These are phyloP conservation scores for Pelochelys cantorii DNA, from an alignment of 2,797 vertebrate species.

Conservation along the genomic window DNA sequence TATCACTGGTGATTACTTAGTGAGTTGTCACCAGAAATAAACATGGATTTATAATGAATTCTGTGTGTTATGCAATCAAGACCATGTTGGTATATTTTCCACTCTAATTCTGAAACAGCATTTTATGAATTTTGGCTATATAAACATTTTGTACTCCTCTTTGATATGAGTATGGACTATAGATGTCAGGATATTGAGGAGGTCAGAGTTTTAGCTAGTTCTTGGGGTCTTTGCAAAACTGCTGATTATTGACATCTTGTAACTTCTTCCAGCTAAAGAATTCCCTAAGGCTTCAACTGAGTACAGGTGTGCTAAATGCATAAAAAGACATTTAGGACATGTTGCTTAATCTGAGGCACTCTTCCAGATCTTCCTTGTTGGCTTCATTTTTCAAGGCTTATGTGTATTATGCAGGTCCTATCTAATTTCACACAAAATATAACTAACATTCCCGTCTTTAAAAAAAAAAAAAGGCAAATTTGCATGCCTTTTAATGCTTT, in stretches of 20 bases:
- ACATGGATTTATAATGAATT: background rate
- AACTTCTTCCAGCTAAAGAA: background rate
- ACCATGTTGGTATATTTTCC: background rate
- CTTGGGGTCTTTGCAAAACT: background rate
- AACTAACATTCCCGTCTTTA: background rate
- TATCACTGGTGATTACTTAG: constrained; percentile 39
- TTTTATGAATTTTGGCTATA: background rate
- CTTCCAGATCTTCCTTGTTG: background rate
- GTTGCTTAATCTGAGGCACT: background rate
- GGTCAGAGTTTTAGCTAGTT: background rate
- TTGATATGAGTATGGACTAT: background rate
- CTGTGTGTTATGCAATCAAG: background rate
- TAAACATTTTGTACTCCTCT: background rate
- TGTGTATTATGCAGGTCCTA: background rate
- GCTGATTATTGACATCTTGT: background rate
- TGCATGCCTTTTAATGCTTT: background rate
- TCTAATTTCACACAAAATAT: background rate
- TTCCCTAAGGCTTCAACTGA: background rate
- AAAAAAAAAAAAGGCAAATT: background rate
- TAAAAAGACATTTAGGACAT: background rate
- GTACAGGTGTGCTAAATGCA: background rate
- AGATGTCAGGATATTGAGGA: background rate
- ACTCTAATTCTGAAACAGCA: background rate
- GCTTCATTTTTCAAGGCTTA: background rate
- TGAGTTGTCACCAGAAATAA: constrained; percentile 24